A percentile compares a stretch with the other conserved stretches of the same genome.
Conservation (phyloP, 2,113 vertebrate species). For the Melanostigma gelatinosum region DNA sequence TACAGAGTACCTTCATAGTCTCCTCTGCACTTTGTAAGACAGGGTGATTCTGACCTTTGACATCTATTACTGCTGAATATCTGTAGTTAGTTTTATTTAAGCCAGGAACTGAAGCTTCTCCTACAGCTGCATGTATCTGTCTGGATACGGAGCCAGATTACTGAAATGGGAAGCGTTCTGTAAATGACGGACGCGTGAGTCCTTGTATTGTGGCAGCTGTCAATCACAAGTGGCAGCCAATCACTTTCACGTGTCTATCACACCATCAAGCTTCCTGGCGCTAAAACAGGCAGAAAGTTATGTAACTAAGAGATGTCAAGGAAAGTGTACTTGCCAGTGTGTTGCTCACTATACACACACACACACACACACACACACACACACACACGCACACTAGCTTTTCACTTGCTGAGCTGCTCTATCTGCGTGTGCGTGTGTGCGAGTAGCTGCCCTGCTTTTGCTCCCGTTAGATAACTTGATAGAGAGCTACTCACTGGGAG, state of each 20-base stretch:
- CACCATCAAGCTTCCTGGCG: background rate
- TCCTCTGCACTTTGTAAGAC: too few relatives aligned
- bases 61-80: background rate
- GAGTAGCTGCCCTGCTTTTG: slow-evolving; percentile 3
- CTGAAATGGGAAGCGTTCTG: background rate
- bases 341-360: background rate
- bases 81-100: too few relatives aligned
- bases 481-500: slow-evolving; percentile 35
- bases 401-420: background rate
- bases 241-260: slow-evolving; percentile 6
- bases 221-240: slow-evolving; percentile 8
- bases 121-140: too few relatives aligned
- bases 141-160: background rate
- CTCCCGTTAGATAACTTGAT: slow-evolving; percentile 60
- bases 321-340: slow-evolving; percentile 9
- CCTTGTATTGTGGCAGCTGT: slow-evolving; percentile 30
- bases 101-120: background rate
- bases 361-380: background rate
- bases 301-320: slow-evolving; percentile 16
- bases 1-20: too few relatives aligned
- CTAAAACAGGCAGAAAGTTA: slow-evolving; percentile 6
- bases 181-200: background rate
- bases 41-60: background rate
- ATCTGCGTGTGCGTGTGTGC: background rate
- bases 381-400: slow-evolving; percentile 1